phyloP scores from a whole-genome alignment of 2,113 vertebrate species.

The Fregetta grallaria region DNA sequence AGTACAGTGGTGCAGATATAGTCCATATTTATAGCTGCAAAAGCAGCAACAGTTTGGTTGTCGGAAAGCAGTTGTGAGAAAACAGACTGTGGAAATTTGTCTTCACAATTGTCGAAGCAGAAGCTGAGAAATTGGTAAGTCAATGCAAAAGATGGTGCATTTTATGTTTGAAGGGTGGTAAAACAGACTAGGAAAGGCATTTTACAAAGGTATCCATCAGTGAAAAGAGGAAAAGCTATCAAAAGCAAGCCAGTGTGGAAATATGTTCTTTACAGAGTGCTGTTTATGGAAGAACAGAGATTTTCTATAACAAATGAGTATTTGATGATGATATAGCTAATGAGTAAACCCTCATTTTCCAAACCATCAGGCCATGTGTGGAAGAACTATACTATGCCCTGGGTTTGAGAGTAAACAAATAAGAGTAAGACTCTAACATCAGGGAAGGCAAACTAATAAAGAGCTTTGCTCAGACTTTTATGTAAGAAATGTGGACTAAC shows the following conservation, averaged over 20 bases:
- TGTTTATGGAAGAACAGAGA: neutral
- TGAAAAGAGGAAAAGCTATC: neutral
- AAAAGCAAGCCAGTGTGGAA: neutral
- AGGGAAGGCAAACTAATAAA: neutral
- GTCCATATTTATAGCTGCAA: neutral
- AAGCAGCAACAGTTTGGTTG: neutral
- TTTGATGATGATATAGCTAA: neutral
- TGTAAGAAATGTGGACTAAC: neutral
- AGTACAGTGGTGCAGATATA: neutral
- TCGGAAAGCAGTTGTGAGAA: neutral
- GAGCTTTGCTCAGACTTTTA: neutral
- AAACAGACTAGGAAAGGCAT: neutral
- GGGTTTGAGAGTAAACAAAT: neutral
- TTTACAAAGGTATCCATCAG: neutral
- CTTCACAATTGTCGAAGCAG: neutral
- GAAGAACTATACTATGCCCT: neutral
- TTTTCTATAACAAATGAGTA: neutral
- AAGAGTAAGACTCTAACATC: neutral
- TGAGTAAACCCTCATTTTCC: neutral
- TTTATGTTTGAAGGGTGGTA: neutral
- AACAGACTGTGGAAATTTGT: neutral
- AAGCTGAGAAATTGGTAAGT: neutral
- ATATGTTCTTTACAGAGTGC: neutral
- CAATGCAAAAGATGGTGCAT: neutral
- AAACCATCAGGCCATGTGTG: neutral